Conservation (phyloP, 2,113 vertebrate species). For the Macaca mulatta region DNA sequence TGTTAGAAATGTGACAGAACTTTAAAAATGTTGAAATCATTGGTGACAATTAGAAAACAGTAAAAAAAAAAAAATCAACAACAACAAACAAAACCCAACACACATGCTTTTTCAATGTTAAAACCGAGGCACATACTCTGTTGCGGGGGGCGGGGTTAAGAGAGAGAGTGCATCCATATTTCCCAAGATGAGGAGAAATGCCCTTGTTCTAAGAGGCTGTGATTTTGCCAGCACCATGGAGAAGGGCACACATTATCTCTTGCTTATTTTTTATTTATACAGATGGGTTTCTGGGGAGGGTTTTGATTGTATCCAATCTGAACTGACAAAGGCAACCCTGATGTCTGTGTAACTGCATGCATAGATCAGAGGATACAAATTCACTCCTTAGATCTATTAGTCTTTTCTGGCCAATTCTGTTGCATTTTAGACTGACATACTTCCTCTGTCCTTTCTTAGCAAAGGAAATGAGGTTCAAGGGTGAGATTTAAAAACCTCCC, state of each 20-base stretch:
- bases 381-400: neutral
- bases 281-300: neutral
- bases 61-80: neutral
- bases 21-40: neutral
- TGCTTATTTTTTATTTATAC: neutral
- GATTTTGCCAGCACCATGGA: constrained; percentile 44
- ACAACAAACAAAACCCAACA: neutral
- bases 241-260: neutral
- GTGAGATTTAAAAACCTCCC: constrained; percentile 11
- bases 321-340: neutral
- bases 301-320: neutral
- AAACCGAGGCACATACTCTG: neutral
- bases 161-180: no score
- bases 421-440: constrained; percentile 7
- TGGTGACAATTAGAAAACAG: neutral
- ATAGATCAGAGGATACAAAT: neutral
- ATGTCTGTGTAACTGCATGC: neutral
- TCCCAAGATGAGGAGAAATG: neutral
- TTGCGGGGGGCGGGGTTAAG: accelerated
- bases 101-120: neutral
- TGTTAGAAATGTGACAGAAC: neutral
- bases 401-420: constrained; percentile 6
- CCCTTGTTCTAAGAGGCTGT: neutral
- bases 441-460: neutral
- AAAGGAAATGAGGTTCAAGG: constrained; percentile 7